phyloP scores from a whole-genome alignment of 2,888 invertebrate genomes.

The Pachydiplax longipennis region DNA sequence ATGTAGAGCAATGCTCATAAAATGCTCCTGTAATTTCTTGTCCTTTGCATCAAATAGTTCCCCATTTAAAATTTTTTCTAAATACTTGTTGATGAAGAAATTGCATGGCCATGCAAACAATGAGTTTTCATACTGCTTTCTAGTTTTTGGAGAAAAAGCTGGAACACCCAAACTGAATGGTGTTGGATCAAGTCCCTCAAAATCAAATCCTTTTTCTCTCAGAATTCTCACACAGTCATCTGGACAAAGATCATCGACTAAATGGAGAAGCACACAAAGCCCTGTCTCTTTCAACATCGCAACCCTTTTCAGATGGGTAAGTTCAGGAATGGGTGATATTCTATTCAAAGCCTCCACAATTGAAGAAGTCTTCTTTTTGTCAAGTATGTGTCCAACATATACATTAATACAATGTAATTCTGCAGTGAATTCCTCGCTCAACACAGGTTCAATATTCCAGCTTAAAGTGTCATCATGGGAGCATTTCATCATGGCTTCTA shows the following conservation, averaged over 20 bases:
- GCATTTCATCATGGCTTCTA: constrained; percentile 11
- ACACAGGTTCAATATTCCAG: constrained; percentile 47
- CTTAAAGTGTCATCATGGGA: not conserved
- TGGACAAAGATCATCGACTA: constrained; percentile 53
- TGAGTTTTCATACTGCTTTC: constrained; percentile 70
- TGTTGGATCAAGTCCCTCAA: constrained; percentile 63
- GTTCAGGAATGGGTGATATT: constrained; percentile 66
- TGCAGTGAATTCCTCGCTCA: constrained; percentile 46
- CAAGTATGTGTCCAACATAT: constrained; percentile 68
- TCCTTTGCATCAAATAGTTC: constrained; percentile 68
- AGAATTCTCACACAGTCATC: constrained; percentile 47
- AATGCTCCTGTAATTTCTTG: constrained; percentile 64
- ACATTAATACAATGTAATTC: constrained; percentile 59
- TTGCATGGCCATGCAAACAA: constrained; percentile 80
- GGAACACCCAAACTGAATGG: constrained; percentile 69
- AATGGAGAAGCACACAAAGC: constrained; percentile 65
- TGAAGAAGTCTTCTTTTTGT: constrained; percentile 69
- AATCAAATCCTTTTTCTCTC: constrained; percentile 54
- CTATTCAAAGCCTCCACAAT: constrained; percentile 68
- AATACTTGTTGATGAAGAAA: constrained; percentile 79
- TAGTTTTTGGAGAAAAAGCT: constrained; percentile 68
- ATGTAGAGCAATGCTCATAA: constrained; percentile 68
- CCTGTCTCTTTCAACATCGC: constrained; percentile 60
- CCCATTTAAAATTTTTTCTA: constrained; percentile 73
- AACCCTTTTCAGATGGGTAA: constrained; percentile 79